Base-by-base conservation (phyloP, 2,797 vertebrate species). In the Enoplosus armatus region DNA sequence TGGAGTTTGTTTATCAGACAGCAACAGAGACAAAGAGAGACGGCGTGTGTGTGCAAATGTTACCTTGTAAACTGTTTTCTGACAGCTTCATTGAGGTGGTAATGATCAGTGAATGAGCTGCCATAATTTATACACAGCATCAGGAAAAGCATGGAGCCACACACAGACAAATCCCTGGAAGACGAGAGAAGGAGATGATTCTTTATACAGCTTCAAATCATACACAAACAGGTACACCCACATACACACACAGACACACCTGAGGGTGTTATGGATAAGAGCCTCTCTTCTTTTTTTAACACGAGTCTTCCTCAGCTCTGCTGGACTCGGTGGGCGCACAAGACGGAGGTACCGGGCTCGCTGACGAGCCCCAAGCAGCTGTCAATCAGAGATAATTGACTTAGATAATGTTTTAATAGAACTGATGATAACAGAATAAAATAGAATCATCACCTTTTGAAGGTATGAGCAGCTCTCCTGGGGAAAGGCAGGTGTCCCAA, bases 351-450 rank as follows among this genome's bases (percentile, higher is more conserved):
- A 94, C 1, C 96, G 94, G 12, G 92, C 90, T 83, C 90, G 94
- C 61, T 83, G 95, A 35, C 95, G 94, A 43, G 91, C 90, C 41
- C 73, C 80, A 15, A 97, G 81, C 35, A 93, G 86, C 97, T 97
- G 91, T 31, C 33, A 71, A 72, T 82, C 65, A 89, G 12, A 89
- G 24, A 77, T 15, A 53, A 76, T 0, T 11, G 6, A 79, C 4
- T 51, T 45, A n/a, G n/a, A n/a, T n/a, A 5, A 61, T 4, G 7
- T 39, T 53, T 65, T 6, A 77, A 26, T 3, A 33, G 18, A 29
- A 7, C 0, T 45, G 5, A 45, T 14, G 9, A 37, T 27, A 69
- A 62, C 0, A 41, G 2, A 33, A 18, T 33, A n/a, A 31, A 78
- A 41, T 16, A 16, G 18, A 70, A 12, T 2, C n/a, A 12, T 77